These are phyloP conservation scores for Takifugu ocellatus DNA, from an alignment of 2,797 vertebrate genomes.

Conservation along the genomic window DNA sequence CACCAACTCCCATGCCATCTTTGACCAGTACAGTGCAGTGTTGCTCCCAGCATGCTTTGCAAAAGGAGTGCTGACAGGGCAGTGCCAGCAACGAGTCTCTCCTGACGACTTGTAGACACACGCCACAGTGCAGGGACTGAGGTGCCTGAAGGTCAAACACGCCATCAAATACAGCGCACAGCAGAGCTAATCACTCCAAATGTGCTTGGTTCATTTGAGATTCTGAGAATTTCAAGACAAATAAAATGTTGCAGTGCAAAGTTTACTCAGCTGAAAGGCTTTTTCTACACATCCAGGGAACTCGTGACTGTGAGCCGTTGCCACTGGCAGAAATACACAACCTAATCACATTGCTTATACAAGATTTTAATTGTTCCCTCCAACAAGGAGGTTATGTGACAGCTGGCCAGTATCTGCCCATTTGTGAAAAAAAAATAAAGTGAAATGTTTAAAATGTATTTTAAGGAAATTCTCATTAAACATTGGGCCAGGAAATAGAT, in stretches of 20 bases:
- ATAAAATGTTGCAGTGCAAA: background rate
- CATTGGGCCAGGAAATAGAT: no score
- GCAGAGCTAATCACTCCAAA: background rate
- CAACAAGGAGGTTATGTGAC: no score
- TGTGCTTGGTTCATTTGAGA: background rate
- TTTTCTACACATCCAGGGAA: no score
- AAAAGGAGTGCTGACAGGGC: conserved; percentile 97
- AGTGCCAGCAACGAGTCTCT: conserved; percentile 91
- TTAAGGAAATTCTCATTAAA: no score
- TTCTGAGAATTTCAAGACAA: background rate
- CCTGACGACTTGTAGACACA: conserved; percentile 96
- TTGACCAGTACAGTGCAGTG: conserved; percentile 97
- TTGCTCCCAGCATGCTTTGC: conserved; percentile 99
- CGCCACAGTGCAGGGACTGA: conserved; percentile 92
- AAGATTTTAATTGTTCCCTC: no score
- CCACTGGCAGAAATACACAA: no score
- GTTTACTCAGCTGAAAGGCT: no score
- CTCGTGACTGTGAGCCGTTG: no score
- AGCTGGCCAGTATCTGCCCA: no score
- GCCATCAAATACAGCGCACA: background rate
- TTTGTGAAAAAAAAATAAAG: no score
- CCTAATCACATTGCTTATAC: no score
- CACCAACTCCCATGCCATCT: conserved; percentile 95
- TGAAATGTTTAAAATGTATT: no score
- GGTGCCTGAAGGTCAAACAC: conserved; percentile 70